A percentile compares a stretch with the other conserved stretches of the same genome.
Evolutionary conservation across 2,888 invertebrate genomes (phyloP).

Genomic region (Zaprionus lineosus): DNA sequence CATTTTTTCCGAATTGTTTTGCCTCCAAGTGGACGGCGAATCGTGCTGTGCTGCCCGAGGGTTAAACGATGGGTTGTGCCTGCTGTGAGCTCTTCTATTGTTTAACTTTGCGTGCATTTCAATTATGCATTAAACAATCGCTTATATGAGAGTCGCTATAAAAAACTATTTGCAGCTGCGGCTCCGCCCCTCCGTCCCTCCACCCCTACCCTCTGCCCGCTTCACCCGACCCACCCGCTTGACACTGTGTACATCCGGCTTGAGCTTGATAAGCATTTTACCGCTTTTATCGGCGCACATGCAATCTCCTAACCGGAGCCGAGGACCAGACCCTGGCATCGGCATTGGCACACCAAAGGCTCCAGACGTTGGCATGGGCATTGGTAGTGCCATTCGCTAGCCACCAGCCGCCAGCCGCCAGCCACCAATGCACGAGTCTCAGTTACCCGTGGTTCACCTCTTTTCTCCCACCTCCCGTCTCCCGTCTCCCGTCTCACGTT

Average conservation of each 20-base stretch:
- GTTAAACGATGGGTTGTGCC: conserved; percentile 13
- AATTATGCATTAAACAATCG: conserved; percentile 76
- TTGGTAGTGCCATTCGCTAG: neutral
- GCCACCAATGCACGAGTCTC: no score
- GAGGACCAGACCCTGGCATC: neutral
- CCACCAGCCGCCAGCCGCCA: no score
- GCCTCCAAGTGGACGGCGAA: no score
- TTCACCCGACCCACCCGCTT: conserved; percentile 40
- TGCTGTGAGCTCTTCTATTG: conserved; percentile 40
- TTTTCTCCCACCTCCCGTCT: neutral
- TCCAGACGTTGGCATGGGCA: neutral
- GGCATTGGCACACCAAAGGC: neutral
- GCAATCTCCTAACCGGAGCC: conserved; percentile 39
- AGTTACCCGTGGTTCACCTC: no score
- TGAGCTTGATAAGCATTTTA: conserved; percentile 74
- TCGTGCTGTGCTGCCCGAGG: no score
- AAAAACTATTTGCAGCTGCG: conserved; percentile 58
- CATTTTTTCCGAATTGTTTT: no score
- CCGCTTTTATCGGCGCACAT: conserved; percentile 66
- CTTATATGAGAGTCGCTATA: conserved; percentile 49
- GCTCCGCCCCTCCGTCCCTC: neutral
- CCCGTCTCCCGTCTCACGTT: neutral
- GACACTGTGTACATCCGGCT: conserved; percentile 76
- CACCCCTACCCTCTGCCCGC: neutral
- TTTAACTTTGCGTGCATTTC: conserved; percentile 73